Percentiles rank a stretch among this genome's conserved stretches.
Conservation (phyloP, 2,113 vertebrate species). For the Xenopus borealis region DNA sequence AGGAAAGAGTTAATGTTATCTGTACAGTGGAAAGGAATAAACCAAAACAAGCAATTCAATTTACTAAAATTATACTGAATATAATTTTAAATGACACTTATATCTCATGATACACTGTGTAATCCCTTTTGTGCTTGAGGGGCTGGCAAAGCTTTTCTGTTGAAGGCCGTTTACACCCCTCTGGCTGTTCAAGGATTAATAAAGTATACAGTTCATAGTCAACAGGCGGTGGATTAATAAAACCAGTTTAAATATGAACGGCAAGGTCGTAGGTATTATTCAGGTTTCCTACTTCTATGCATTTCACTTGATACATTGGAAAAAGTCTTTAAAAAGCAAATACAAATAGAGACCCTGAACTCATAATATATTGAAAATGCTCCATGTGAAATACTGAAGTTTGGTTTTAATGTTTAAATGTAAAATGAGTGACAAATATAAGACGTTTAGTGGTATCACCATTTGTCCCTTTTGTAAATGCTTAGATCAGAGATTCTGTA, state of each 20-base stretch:
- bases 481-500: too few species aligned
- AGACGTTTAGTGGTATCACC: too few species aligned
- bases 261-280: not conserved
- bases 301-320: not conserved
- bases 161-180: constrained; percentile 14
- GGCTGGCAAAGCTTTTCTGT: constrained; percentile 12
- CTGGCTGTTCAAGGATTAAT: constrained; percentile 23
- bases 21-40: not conserved
- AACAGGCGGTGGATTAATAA: not conserved
- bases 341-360: too few species aligned
- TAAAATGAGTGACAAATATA: too few species aligned
- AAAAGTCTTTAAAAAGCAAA: too few species aligned
- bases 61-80: constrained; percentile 5
- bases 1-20: too few species aligned
- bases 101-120: constrained; percentile 7
- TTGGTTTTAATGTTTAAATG: too few species aligned
- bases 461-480: too few species aligned
- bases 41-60: not conserved
- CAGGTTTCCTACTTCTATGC: not conserved
- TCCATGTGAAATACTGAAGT: too few species aligned
- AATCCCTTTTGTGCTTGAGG: constrained; percentile 18
- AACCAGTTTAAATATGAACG: not conserved
- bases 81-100: constrained; percentile 18
- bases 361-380: too few species aligned
- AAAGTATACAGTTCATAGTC: constrained; percentile 12